A percentile compares a stretch with the other conserved stretches of the same genome.
Conservation (phyloP, 2,888 invertebrate species). For the Megalurothrips usitatus region DNA sequence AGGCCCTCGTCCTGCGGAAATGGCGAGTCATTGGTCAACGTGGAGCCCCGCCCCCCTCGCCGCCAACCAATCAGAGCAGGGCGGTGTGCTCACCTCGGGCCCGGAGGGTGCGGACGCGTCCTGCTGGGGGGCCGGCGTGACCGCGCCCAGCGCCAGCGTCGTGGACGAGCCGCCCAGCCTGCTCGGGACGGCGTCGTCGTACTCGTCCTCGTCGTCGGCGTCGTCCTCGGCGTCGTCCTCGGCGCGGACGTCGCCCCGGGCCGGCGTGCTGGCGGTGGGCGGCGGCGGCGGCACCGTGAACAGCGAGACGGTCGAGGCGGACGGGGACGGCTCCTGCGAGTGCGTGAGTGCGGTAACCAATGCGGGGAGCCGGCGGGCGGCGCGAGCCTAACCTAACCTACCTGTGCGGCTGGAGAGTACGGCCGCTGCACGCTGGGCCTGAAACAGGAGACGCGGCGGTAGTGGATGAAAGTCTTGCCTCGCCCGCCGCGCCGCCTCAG, state of each 20-base stretch:
- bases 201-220: background rate
- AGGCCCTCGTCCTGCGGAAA: background rate
- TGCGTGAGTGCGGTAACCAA: no score
- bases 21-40: background rate
- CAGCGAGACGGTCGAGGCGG: background rate
- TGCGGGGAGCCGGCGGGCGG: no score
- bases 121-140: background rate
- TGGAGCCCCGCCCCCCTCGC: background rate
- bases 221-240: background rate
- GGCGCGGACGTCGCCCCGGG: background rate
- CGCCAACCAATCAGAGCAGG: background rate
- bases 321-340: background rate
- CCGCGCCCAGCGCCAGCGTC: background rate
- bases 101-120: background rate
- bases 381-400: no score
- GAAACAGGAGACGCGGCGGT: background rate
- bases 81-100: background rate
- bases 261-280: constrained; percentile 5
- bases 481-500: background rate
- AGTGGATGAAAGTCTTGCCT: background rate
- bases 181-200: background rate
- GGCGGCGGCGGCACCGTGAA: constrained; percentile 12
- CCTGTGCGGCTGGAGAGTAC: background rate
- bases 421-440: background rate
- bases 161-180: background rate